Evolutionary conservation across 92 coral and sea anemone species (phyloP), one percentile per base, ranked within the genome.

Genomic region (Porites evermanni): DNA sequence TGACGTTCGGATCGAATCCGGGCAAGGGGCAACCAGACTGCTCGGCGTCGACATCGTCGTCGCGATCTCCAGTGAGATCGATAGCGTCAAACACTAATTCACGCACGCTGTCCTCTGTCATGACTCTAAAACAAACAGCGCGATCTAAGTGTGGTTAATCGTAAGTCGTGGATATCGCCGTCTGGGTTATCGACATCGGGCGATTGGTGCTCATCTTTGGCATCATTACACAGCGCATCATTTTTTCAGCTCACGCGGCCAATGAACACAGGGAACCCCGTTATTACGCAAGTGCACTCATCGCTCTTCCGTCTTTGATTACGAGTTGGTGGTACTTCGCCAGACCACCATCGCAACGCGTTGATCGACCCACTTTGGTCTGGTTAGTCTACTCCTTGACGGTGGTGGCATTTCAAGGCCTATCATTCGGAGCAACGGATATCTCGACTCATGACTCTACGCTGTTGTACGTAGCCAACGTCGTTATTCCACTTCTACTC

Each of bases 241-340:
- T 56, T 16, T 76, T 56, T 76, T 56, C 80, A 7, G 80, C 68
- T 2, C 80, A 76, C 80, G 12, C 53, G 2, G 68, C 44, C 47
- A 20, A 76, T n/a, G 47, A 21, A 7, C 24, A 21, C 29, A 21
- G 47, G 26, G 50, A 76, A 24, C 16, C 47, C 61, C 8, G 53
- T 52, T 76, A 56, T 56, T 76, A 76, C 38, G 80, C 80, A 1
- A 56, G 50, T 10, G 67, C 67, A 56, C 67, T 76, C 14, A 11
- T 76, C 50, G 52, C 44, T 16, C 80, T 76, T 1, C 80, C 80
- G 68, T 21, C 17, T 44, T 32, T 76, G 26, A 12, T 56, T 3
- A 24, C 13, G 51, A 76, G 67, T 19, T 76, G 66, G 80, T 76
- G 66, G 67, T 76, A 29, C 68, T 76, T 76, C 59, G 67, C 67